These are phyloP conservation scores for Thereva unica DNA, from an alignment of 2,888 invertebrate genomes.

Conservation along the genomic window DNA sequence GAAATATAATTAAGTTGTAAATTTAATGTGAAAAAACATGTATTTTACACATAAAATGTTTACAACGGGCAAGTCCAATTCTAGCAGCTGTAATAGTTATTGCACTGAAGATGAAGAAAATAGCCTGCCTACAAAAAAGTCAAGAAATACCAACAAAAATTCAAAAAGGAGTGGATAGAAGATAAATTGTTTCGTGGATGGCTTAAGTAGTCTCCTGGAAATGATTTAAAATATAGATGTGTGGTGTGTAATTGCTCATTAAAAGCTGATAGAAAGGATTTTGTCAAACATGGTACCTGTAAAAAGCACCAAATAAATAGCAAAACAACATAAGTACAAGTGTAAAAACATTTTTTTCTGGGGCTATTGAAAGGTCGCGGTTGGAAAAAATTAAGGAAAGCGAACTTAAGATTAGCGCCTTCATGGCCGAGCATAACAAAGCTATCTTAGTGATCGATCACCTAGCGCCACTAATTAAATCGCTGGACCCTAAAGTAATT, in stretches of 20 bases:
- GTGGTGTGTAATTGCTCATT: not conserved
- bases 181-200: conserved; percentile 3
- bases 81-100: too few species aligned
- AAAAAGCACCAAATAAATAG: not conserved
- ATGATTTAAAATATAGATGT: not conserved
- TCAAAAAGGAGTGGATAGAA: not conserved
- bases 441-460: conserved; percentile 4
- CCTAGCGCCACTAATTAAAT: not conserved
- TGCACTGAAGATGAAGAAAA: too few species aligned
- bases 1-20: too few species aligned
- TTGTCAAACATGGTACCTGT: not conserved
- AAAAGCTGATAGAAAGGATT: not conserved
- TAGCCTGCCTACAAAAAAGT: too few species aligned
- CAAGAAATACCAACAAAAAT: not conserved
- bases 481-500: not conserved
- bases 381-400: too few species aligned
- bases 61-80: too few species aligned
- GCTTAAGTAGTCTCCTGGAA: not conserved
- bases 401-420: too few species aligned
- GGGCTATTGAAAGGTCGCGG: too few species aligned
- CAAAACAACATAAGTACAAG: not conserved
- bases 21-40: too few species aligned
- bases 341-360: too few species aligned
- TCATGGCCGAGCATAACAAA: conserved; percentile 4
- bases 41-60: too few species aligned